Evolutionary conservation across 2,888 invertebrate species (phyloP), one percentile per base, ranked within the genome.

Genomic region (Eremobia ochroleuca): DNA sequence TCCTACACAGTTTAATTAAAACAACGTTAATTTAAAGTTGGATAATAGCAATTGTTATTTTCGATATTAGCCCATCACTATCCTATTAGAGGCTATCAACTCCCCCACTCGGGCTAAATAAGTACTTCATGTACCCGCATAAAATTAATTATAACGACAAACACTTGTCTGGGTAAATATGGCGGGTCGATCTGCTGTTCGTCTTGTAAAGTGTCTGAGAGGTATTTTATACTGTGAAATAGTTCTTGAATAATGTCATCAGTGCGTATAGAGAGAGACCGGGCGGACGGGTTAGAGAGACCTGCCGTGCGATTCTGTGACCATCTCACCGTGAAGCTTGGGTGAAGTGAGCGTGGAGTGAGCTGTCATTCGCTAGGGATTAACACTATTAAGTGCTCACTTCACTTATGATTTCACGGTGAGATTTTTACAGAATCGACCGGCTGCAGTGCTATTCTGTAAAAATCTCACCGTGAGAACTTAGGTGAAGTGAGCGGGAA

Each of bases 21-120:
- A 82, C 76, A 75, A 74, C 77, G 81, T 76, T 83, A 83, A 87
- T 82, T 81, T 78, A 82, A 83, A 81, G 80, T 87, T 75, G 28
- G 76, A 46, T 86, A 80, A 88, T 82, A 86, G 83, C 77, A 76
- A 79, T 77, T 85, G 83, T 58, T 68, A 76, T 79, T 86, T 88
- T 85, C 85, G 86, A 87, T 85, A 88, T 87, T 86, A 85, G 70
- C 70, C 78, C 92, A 88, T 89, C 93, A 92, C 92, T 92, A 89
- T 68, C 77, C 89, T 88, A 88, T 88, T 90, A 87, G 87, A 83
- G 82, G 88, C 92, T 89, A 90, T 93, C 92, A 91, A 89, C 80
- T 87, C 75, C 86, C 90, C 70, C 61, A 28, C 88, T 86, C 84
- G 49, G 73, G 25, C 40, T 77, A 68, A 85, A 70, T 81, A 81